Evolutionary conservation across 2,113 vertebrate species (phyloP).

Genomic region (Hippolais icterina): DNA sequence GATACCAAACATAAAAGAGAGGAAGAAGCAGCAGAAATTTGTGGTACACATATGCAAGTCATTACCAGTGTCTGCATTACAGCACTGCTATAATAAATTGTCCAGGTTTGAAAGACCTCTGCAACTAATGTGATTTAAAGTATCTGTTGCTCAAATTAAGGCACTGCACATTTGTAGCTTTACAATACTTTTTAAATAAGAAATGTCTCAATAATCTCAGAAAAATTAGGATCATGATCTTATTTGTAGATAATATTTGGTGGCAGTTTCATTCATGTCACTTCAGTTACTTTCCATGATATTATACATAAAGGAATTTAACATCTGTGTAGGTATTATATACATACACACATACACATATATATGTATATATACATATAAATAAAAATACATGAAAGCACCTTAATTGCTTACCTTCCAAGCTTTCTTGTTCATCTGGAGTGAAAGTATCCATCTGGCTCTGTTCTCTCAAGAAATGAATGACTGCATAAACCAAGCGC

Average conservation of each 20-base stretch:
- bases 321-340: not conserved
- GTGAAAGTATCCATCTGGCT: slow-evolving; percentile 88
- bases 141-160: not conserved
- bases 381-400: not conserved
- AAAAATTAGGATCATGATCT: not conserved
- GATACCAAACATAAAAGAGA: not conserved
- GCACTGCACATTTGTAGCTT: not conserved
- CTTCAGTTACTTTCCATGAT: not conserved
- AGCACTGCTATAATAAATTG: not conserved
- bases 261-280: not conserved
- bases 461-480: slow-evolving; percentile 96
- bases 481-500: slow-evolving; percentile 91
- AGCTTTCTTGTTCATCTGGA: slow-evolving; percentile 95
- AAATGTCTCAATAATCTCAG: not conserved
- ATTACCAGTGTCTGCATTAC: not conserved
- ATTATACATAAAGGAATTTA: not conserved
- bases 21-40: not conserved
- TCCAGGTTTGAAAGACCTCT: not conserved
- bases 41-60: not conserved
- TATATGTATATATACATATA: not conserved
- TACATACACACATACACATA: not conserved
- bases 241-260: not conserved
- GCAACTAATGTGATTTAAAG: not conserved
- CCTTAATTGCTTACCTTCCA: slow-evolving; percentile 84
- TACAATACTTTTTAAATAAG: not conserved